phyloP scores from a whole-genome alignment of 2,888 invertebrate genomes.

The Lysandra bellargus region DNA sequence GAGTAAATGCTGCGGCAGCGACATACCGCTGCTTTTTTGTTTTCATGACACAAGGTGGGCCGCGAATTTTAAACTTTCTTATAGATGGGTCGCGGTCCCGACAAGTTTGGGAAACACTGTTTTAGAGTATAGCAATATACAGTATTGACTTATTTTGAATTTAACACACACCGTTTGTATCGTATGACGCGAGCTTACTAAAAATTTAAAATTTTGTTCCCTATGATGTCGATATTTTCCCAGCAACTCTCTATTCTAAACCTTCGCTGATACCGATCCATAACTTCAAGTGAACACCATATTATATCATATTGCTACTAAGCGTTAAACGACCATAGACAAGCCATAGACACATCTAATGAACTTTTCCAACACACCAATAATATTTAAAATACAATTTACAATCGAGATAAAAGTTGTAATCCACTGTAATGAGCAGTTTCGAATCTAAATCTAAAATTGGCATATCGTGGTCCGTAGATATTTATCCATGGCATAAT shows the following conservation, averaged over 20 bases:
- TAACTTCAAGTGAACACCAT: slow-evolving; percentile 38
- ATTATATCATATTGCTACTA: slow-evolving; percentile 36
- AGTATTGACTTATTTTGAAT: neutral
- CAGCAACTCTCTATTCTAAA: slow-evolving; percentile 31
- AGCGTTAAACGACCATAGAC: slow-evolving; percentile 47
- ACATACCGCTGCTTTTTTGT: too few relatives aligned
- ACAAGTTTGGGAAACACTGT: too few relatives aligned
- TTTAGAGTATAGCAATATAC: neutral
- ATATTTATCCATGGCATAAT: slow-evolving; percentile 36
- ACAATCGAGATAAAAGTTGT: slow-evolving; percentile 36
- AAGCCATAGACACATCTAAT: slow-evolving; percentile 55
- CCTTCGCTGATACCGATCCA: slow-evolving; percentile 33
- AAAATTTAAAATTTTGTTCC: neutral
- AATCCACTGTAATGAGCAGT: slow-evolving; percentile 49
- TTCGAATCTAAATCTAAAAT: slow-evolving; percentile 54
- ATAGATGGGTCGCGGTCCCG: too few relatives aligned
- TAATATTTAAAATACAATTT: slow-evolving; percentile 51
- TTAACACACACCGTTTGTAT: neutral
- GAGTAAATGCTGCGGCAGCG: too few relatives aligned
- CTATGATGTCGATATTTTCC: neutral
- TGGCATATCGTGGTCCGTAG: slow-evolving; percentile 68
- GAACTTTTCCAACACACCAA: slow-evolving; percentile 57
- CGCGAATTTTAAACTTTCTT: too few relatives aligned
- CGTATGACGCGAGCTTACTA: neutral
- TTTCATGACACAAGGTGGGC: too few relatives aligned